A percentile compares a stretch with the other conserved stretches of the same genome.
phyloP scores from a whole-genome alignment of 2,113 vertebrate genomes.

The Charina bottae region DNA sequence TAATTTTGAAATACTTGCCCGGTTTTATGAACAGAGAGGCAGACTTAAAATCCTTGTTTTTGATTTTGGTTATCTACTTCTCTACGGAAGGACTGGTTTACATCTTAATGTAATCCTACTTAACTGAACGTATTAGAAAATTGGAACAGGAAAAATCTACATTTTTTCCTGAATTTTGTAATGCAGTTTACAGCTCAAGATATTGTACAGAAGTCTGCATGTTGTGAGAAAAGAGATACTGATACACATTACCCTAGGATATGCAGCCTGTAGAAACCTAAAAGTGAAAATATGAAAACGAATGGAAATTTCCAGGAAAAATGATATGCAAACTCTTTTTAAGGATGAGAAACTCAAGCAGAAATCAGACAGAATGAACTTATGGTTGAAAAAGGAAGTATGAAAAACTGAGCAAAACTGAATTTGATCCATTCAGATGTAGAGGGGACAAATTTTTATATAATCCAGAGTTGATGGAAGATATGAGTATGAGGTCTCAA shows the following conservation, averaged over 20 bases:
- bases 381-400: too few relatives aligned
- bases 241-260: neutral
- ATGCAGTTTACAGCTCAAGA: neutral
- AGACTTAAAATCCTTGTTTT: neutral
- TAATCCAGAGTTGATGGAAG: neutral
- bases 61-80: neutral
- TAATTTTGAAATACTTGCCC: neutral
- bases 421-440: neutral
- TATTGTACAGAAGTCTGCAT: neutral
- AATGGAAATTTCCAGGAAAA: neutral
- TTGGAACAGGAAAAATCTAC: neutral
- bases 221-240: neutral
- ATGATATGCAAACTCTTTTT: too few relatives aligned
- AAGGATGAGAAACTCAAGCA: too few relatives aligned
- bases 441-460: neutral
- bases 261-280: neutral
- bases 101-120: neutral
- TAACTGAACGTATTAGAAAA: neutral
- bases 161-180: neutral
- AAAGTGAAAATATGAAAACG: neutral
- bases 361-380: too few relatives aligned
- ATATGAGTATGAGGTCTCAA: neutral
- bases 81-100: neutral
- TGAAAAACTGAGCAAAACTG: neutral
- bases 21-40: neutral